Base-by-base conservation (phyloP, 2,888 invertebrate genomes). In the Noctua janthe region DNA sequence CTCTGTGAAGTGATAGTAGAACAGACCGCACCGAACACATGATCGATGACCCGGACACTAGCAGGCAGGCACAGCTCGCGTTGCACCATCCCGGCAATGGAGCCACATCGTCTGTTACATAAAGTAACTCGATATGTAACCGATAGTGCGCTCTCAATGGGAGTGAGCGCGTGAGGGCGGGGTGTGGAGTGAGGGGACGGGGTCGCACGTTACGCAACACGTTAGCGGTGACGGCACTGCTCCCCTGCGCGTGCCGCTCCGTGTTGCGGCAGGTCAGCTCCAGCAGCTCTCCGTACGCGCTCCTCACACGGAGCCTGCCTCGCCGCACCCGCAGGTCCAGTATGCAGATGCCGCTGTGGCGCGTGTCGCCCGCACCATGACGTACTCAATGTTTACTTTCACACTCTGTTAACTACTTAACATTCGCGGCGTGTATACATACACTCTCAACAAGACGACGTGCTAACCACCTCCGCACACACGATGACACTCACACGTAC, bases 51-150 rank as follows among this genome's bases (percentile, higher is more conserved):
- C 69, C 29, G 56, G n/a, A 13, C n/a, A 66, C 66, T 10, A 39
- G 35, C 1, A n/a, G n/a, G 47, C 23, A 10, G 39, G 11, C 59
- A 1, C 49, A 29, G 54, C 35, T 35, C 23, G 49, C n/a, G 66
- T 83, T 73, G 74, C 87, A 64, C 67, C 78, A 83, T 70, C 73
- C 73, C 77, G 62, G 74, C 83, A 43, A 17, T 7, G 71, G 64
- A 62, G 35, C 69, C 67, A 71, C 83, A 59, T 71, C 71, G 56
- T 74, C 71, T 39, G 72, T 87, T 87, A 84, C 66, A 78, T 84
- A 84, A 78, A 78, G 73, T 69, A 62, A 70, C 67, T 43, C 69
- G 83, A 83, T 83, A 78, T 78, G 75, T 83, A 84, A 87, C 35
- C 83, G 35, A 83, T 78, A 75, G 69, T 35, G 56, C 67, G 83